Evolutionary conservation across 2,113 vertebrate genomes (phyloP), one percentile per base, ranked within the genome.

Genomic region (Talpa occidentalis): DNA sequence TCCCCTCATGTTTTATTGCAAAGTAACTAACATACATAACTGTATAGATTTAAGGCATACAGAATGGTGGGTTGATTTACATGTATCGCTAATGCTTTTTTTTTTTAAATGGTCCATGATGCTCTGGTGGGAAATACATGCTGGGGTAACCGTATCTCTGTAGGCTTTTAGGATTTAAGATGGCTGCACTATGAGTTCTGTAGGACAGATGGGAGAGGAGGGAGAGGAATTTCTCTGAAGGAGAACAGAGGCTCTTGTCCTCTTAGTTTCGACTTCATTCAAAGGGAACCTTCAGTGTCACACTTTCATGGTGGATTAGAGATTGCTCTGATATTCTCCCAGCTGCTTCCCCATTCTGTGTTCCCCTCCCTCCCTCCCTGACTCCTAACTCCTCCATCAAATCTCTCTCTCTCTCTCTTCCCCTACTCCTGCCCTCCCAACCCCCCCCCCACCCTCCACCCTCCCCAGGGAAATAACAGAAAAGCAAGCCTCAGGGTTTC

Each of bases 401-500:
- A 9, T 37, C 30, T 10, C 22, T 32, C 64, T 30, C 28, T 60
- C 40, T 44, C 44, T 0, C 70, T 30, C 69, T 49, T 1, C 22
- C 54, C 44, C 44, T 5, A 56, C 1, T 56, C 21, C 54, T 56
- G 54, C 21, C 54, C 54, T 56, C 54, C 54, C 54, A 56, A 56
- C 54, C 24, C 21, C 37, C 40, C 66, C 4, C 52, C 62, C 24
- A 0, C 44, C 92, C 30, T 7, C 22, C 59, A 78, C 47, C 19
- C 70, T 94, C 81, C 73, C 91, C 44, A 90, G 93, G 60, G 94
- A 94, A 97, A 94, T 87, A 86, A 94, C 11, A 12, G n/a, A 80
- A 74, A 47, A 78, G 88, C 7, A 54, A 81, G 66, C 66, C 83
- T 91, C 44, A 21, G 32, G 73, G 52, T 88, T 94, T 79, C 59